A percentile compares a stretch with the other conserved stretches of the same genome.
phyloP scores from a whole-genome alignment of 2,797 vertebrate species.

The Manis crassicaudata region DNA sequence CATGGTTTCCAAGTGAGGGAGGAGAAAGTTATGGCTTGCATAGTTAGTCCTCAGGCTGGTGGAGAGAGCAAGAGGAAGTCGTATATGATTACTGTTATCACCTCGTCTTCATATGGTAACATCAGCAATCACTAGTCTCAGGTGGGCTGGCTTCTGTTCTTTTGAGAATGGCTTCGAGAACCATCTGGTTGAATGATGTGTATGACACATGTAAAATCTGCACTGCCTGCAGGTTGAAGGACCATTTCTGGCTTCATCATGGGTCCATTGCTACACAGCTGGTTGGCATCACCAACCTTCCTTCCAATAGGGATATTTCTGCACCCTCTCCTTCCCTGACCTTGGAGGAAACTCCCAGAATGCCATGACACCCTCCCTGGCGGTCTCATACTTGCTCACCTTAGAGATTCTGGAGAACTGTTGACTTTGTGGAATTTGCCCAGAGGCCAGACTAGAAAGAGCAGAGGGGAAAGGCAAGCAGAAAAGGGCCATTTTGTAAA shows the following conservation, averaged over 20 bases:
- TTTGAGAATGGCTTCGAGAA: not conserved
- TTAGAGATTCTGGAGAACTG: slow-evolving; percentile 6
- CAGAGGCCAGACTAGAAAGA: not conserved
- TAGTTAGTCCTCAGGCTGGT: not conserved
- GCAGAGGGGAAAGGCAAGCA: not conserved
- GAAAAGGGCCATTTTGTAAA: not conserved
- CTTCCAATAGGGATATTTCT: not conserved
- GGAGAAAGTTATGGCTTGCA: not conserved
- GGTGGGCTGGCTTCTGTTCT: not conserved
- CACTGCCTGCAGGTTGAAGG: not conserved
- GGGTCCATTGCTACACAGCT: not conserved
- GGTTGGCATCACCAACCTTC: not conserved
- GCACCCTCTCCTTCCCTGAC: not conserved
- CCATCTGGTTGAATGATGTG: not conserved
- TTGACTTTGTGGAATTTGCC: not conserved
- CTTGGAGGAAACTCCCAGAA: not conserved
- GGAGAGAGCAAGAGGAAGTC: not conserved
- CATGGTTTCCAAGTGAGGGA: not conserved
- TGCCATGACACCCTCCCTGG: not conserved
- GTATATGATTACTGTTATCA: not conserved
- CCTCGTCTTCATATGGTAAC: not conserved
- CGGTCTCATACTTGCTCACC: not conserved
- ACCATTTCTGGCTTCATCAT: not conserved
- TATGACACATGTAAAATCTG: not conserved
- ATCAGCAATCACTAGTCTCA: not conserved